Percentiles rank a stretch among this genome's conserved stretches.
phyloP scores from a whole-genome alignment of 2,888 invertebrate species.

The Nephrotoma appendiculata region DNA sequence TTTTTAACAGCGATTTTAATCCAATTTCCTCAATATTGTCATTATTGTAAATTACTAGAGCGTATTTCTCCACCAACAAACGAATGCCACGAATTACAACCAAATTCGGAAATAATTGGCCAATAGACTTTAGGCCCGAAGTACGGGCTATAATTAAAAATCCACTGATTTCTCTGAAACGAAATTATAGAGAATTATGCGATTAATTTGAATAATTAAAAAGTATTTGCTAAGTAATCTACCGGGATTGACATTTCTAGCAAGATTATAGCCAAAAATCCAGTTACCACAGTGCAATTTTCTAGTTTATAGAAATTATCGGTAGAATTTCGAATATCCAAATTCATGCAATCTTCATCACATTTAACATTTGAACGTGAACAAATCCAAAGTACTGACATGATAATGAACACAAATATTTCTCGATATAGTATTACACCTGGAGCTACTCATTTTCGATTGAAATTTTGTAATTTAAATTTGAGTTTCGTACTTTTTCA shows the following conservation, averaged over 20 bases:
- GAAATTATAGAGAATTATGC: background rate
- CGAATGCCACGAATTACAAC: slow-evolving; percentile 66
- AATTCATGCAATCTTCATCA: background rate
- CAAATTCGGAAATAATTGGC: slow-evolving; percentile 73
- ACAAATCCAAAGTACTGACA: background rate
- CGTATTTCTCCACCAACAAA: slow-evolving; percentile 57
- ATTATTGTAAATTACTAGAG: slow-evolving; percentile 64
- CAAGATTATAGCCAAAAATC: slow-evolving; percentile 56
- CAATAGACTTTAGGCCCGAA: slow-evolving; percentile 51
- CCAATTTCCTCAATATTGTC: slow-evolving; percentile 53
- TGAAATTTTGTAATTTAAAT: background rate
- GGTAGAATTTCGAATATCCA: slow-evolving; percentile 42
- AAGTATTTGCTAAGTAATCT: background rate
- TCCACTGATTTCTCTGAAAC: slow-evolving; percentile 60
- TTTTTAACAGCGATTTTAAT: slow-evolving; percentile 51
- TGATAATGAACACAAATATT: background rate
- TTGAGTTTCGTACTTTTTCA: background rate
- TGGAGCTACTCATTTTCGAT: background rate
- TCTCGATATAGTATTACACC: background rate
- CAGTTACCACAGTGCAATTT: slow-evolving; percentile 64
- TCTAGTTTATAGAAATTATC: slow-evolving; percentile 32
- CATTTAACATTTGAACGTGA: background rate
- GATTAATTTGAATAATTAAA: background rate
- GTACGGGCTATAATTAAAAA: slow-evolving; percentile 68
- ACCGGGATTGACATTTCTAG: slow-evolving; percentile 36